Conservation (phyloP, 1,140 invertebrate species). For the Drosophila ambigua region DNA sequence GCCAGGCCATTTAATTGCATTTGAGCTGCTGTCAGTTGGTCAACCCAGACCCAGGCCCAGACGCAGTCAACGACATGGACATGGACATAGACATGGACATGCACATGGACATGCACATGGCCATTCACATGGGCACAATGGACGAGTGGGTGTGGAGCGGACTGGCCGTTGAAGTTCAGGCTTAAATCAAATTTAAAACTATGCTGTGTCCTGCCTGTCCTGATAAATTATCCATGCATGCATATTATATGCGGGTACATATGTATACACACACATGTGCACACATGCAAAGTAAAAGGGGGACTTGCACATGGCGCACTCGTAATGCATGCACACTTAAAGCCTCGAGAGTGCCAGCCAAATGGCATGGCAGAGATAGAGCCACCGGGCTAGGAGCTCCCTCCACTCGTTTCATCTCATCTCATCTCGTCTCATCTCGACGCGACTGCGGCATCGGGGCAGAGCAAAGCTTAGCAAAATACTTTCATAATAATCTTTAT, state of each 20-base stretch:
- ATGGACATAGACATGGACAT: not conserved
- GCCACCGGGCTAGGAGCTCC: constrained; percentile 19
- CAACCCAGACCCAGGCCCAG: not conserved
- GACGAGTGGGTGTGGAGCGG: not conserved
- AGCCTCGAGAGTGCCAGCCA: constrained; percentile 67
- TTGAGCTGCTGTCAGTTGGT: constrained; percentile 28
- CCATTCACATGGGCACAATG: not conserved
- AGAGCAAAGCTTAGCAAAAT: constrained; percentile 70
- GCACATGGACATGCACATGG: constrained; percentile 5
- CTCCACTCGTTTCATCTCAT: constrained; percentile 29
- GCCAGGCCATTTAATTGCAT: constrained; percentile 51
- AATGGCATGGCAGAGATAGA: constrained; percentile 66
- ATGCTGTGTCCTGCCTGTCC: constrained; percentile 4
- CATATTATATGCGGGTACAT: not conserved
- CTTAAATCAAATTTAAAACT: constrained; percentile 60
- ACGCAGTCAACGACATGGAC: not conserved
- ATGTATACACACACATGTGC: not conserved
- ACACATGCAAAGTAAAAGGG: not conserved
- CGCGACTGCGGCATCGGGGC: constrained; percentile 3
- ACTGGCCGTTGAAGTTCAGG: not conserved
- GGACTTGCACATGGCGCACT: constrained; percentile 39
- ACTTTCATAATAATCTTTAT: constrained; percentile 81
- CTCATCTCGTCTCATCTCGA: constrained; percentile 26
- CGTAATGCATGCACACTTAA: constrained; percentile 72
- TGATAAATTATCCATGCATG: constrained; percentile 62